Evolutionary conservation across 2,888 invertebrate genomes (phyloP).

Genomic region (Agriopis marginaria): DNA sequence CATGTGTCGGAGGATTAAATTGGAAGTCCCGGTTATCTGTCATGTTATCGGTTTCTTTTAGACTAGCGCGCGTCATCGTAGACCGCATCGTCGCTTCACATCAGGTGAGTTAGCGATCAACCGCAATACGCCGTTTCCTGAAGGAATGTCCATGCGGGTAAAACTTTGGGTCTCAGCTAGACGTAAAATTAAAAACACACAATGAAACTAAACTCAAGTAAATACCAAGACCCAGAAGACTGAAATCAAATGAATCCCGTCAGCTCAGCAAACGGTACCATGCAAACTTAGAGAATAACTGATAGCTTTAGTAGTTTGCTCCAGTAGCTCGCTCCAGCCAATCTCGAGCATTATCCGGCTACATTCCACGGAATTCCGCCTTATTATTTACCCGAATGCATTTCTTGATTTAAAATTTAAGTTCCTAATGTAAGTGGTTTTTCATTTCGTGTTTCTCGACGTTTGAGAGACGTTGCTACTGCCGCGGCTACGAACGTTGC

Average conservation of each 20-base stretch:
- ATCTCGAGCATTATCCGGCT: constrained; percentile 16
- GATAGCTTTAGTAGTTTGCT: constrained; percentile 2
- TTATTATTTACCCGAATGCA: constrained; percentile 30
- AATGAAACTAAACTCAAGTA: background rate
- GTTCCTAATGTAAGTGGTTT: constrained; percentile 38
- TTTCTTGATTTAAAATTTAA: constrained; percentile 39
- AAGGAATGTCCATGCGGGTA: background rate
- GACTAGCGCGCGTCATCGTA: no score
- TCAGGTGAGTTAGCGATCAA: no score
- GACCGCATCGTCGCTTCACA: no score
- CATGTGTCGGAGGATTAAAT: no score
- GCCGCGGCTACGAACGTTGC: background rate
- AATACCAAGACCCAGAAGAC: background rate
- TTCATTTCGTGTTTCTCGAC: constrained; percentile 39
- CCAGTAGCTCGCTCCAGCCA: constrained; percentile 21
- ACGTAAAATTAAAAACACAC: background rate
- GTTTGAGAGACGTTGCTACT: constrained; percentile 18
- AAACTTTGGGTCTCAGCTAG: background rate
- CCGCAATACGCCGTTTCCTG: no score
- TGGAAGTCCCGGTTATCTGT: no score
- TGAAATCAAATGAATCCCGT: constrained; percentile 18
- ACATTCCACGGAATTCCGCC: constrained; percentile 21
- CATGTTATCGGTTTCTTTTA: no score
- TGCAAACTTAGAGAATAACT: constrained; percentile 17
- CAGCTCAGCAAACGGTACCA: constrained; percentile 18